These are phyloP conservation scores for Schrankia costaestrigalis DNA, from an alignment of 2,888 invertebrate genomes.

Conservation along the genomic window DNA sequence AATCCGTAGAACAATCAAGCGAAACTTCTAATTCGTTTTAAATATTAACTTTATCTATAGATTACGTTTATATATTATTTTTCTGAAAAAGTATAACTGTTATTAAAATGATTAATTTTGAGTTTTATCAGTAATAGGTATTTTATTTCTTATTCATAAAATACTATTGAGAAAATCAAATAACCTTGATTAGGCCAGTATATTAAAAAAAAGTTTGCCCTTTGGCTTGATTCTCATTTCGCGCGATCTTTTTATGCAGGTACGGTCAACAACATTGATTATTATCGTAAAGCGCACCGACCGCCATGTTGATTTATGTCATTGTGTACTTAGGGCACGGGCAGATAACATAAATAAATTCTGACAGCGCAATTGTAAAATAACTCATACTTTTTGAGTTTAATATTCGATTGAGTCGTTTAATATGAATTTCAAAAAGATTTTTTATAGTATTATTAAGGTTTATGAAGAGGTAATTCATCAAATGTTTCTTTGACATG, in stretches of 20 bases:
- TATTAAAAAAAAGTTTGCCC: too few species aligned
- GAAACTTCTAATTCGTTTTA: conserved; percentile 66
- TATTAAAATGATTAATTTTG: too few species aligned
- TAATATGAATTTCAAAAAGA: conserved; percentile 12
- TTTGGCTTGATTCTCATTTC: background rate
- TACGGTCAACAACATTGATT: conserved; percentile 26
- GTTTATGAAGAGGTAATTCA: conserved; percentile 12
- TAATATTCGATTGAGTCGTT: conserved; percentile 26
- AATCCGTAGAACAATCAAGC: conserved; percentile 72
- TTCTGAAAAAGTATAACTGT: conserved; percentile 44
- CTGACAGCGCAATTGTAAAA: conserved; percentile 61
- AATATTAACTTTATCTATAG: conserved; percentile 60
- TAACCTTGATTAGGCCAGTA: too few species aligned
- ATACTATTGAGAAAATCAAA: background rate
- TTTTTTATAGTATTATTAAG: conserved; percentile 17
- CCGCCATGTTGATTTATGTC: conserved; percentile 47
- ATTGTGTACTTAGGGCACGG: conserved; percentile 41
- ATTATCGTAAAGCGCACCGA: conserved; percentile 37
- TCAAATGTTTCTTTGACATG: conserved; percentile 2
- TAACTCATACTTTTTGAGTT: conserved; percentile 41
- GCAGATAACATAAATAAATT: conserved; percentile 49
- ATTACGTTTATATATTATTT: conserved; percentile 37
- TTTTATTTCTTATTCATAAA: too few species aligned
- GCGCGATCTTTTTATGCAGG: conserved; percentile 1
- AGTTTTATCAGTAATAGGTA: too few species aligned